Evolutionary conservation across 2,797 vertebrate species (phyloP).

Genomic region (Enteromius trimaculatus): DNA sequence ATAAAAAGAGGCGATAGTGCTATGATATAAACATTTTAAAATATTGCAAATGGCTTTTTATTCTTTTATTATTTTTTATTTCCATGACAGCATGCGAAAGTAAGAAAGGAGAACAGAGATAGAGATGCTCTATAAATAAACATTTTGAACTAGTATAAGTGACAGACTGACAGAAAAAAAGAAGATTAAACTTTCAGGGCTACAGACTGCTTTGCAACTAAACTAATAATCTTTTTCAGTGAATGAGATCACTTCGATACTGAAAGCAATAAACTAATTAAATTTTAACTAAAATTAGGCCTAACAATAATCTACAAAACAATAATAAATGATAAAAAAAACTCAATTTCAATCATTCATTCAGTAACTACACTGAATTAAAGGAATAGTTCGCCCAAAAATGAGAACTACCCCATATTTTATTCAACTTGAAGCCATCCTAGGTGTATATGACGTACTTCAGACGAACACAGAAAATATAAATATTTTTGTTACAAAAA

Average conservation of each 20-base stretch:
- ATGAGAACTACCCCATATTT: too few species aligned
- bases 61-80: constrained; percentile 6
- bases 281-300: too few species aligned
- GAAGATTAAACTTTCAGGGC: not conserved
- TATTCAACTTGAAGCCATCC: too few species aligned
- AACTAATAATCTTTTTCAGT: too few species aligned
- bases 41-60: not conserved
- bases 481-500: too few species aligned
- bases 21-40: not conserved
- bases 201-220: not conserved
- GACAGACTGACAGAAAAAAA: not conserved
- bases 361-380: not conserved
- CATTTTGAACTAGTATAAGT: not conserved
- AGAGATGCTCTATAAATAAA: constrained; percentile 31
- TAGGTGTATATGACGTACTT: too few species aligned
- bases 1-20: not conserved
- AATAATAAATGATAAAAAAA: not conserved
- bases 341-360: not conserved
- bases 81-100: not conserved
- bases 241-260: not conserved
- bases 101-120: not conserved
- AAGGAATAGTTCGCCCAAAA: too few species aligned
- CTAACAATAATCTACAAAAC: not conserved
- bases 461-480: too few species aligned
- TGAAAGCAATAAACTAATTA: not conserved